Base-by-base conservation (phyloP, 2,113 vertebrate species). In the Lanius ludovicianus region DNA sequence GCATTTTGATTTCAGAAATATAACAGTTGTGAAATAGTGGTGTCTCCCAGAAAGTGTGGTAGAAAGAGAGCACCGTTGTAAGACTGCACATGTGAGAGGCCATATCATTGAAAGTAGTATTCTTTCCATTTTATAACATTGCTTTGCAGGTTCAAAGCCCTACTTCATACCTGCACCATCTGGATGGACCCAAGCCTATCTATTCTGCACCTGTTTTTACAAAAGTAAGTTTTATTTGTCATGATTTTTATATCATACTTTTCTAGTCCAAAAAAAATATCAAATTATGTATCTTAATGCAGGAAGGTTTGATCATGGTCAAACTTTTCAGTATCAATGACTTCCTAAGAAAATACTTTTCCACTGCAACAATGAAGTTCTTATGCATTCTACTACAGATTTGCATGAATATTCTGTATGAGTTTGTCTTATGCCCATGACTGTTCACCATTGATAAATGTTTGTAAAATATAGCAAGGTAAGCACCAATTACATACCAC, bases 91-190 rank as follows among this genome's bases (percentile, higher is more conserved):
- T 63, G 47, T 73, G 23, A 23, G 24, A 37, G 68, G 53, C 57
- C 5, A 1, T 65, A 24, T 42, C 60, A 47, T 16, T 62, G 44
- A 67, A 52, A 87, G 2, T 68, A 46, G 19, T 85, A 35, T 52
- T 82, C 59, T 77, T 71, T 73, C 60, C 20, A 71, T 91, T 93
- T 95, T 63, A 94, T 96, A 77, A 11, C 52, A 78, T 95, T 97
- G 25, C 31, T 95, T 96, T 97, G 27, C 95, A 99, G 99, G 97
- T 98, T 94, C 99, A 98, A 97, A 99, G 99, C 86, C 99, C 99
- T 18, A 98, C 98, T 92, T 98, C 98, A 1, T 98, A 98, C 41
- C 92, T 99, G 46, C 98, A 97, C 57, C 96, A 93, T 50, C 94
- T 95, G 33, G 99, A 99, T 93, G 98, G 97, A 87, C 56, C 96